phyloP scores from a whole-genome alignment of 2,888 invertebrate species.

The Desoria tigrina region DNA sequence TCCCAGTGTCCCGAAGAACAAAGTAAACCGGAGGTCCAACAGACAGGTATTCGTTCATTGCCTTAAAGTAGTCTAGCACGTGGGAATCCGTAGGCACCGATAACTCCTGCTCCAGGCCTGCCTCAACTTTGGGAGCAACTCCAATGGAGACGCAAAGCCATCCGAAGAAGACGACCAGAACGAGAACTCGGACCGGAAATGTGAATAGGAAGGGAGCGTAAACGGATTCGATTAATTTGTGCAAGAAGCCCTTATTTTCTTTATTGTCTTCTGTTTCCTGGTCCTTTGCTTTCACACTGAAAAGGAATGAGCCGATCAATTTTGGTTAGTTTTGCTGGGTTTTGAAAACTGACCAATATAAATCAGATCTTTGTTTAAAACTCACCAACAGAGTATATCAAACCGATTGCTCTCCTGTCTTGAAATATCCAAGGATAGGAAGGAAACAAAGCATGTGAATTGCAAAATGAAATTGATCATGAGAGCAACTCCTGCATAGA shows the following conservation, averaged over 20 bases:
- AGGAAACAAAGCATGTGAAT: constrained; percentile 81
- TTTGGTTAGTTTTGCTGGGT: constrained; percentile 1
- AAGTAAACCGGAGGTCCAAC: constrained; percentile 95
- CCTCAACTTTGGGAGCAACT: constrained; percentile 70
- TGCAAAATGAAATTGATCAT: constrained; percentile 83
- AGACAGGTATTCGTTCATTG: constrained; percentile 62
- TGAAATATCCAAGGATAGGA: constrained; percentile 76
- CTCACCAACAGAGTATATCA: constrained; percentile 49
- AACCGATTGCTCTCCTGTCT: constrained; percentile 60
- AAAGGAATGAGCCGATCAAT: background rate
- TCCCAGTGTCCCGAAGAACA: constrained; percentile 72
- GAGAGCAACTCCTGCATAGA: constrained; percentile 83
- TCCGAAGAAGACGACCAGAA: constrained; percentile 70
- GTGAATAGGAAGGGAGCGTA: constrained; percentile 58
- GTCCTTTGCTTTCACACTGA: constrained; percentile 26
- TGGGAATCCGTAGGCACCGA: constrained; percentile 70
- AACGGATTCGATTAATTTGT: constrained; percentile 62
- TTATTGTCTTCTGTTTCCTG: constrained; percentile 9
- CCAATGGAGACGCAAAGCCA: constrained; percentile 70
- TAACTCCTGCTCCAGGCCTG: constrained; percentile 89
- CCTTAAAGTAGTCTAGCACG: constrained; percentile 47
- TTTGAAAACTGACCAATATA: background rate
- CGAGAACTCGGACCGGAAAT: constrained; percentile 61
- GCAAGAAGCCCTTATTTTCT: constrained; percentile 61
- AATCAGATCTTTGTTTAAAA: background rate